Base-by-base conservation (phyloP, 2,113 vertebrate species). In the Microtus oregoni region DNA sequence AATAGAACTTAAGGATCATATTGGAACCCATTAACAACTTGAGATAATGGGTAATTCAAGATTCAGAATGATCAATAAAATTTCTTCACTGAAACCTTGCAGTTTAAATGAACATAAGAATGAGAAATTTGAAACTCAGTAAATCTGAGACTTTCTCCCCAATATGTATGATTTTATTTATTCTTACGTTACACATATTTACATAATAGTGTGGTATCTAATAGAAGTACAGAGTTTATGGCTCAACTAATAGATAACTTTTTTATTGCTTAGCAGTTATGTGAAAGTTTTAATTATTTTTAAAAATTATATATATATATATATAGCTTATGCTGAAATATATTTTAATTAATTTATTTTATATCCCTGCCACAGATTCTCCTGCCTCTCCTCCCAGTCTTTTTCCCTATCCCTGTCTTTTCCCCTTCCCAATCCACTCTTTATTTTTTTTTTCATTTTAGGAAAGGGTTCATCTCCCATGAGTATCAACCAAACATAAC, bases 81-180 rank as follows among this genome's bases (percentile, higher is more conserved):
- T 91, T 86, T 12, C 85, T 92, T 97, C 96, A 58, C 77, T 82
- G 41, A 13, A 5, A 94, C 4, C 24, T 32, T 28, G 17, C n/a
- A 28, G 44, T 92, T 92, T 91, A 91, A 85, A 32, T 91, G 55
- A 89, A 55, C 86, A 82, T 2, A 8, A 96, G 58, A 79, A 87
- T n/a, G 44, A 96, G 47, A 91, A 87, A 72, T 91, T 61, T 87
- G 47, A 17, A 87, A 75, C 55, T 92, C 30, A 90, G 63, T 91
- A 58, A 70, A 94, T 92, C 76, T 91, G 47, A 67, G 47, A 86
- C 87, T 41, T 94, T 35, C 7, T 6, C 32, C 32, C 22, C 20
- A 70, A 35, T 35, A 70, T 70, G 32, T 35, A 70, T 35, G 30
- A 70, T 12, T 68, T 68, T 68, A 70, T 35, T 17, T 32, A 68